Conservation (phyloP, 2,888 invertebrate genomes). For the Cheilosia variabilis region DNA sequence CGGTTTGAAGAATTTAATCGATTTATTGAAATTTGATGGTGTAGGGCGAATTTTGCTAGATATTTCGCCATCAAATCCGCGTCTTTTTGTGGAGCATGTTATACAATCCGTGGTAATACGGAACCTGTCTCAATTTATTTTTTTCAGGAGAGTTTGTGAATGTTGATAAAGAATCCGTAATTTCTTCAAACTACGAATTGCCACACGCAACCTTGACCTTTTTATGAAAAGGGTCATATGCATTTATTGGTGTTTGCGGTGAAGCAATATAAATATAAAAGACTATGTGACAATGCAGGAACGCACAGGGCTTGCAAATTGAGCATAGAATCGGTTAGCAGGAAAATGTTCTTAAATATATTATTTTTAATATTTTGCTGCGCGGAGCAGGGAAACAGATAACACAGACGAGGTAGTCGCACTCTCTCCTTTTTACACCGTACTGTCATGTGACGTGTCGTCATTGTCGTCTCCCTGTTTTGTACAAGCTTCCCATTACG, state of each 20-base stretch:
- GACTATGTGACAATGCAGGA: too few relatives aligned
- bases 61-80: too few relatives aligned
- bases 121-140: not conserved
- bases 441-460: constrained; percentile 58
- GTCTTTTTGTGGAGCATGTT: too few relatives aligned
- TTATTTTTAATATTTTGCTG: constrained; percentile 14
- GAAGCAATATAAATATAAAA: too few relatives aligned
- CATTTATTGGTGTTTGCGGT: not conserved
- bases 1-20: too few relatives aligned
- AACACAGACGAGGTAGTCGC: constrained; percentile 37
- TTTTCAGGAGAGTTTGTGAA: not conserved
- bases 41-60: too few relatives aligned
- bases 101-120: too few relatives aligned
- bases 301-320: not conserved
- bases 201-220: not conserved
- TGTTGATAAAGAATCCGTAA: not conserved
- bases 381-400: constrained; percentile 33
- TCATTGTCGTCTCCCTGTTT: constrained; percentile 55
- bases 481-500: constrained; percentile 68
- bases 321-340: not conserved
- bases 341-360: constrained; percentile 24
- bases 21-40: too few relatives aligned
- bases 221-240: not conserved
- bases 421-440: constrained; percentile 69
- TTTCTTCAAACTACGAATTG: too few relatives aligned